Conservation (phyloP, 2,888 invertebrate species). For the Cylloceria caligata region DNA sequence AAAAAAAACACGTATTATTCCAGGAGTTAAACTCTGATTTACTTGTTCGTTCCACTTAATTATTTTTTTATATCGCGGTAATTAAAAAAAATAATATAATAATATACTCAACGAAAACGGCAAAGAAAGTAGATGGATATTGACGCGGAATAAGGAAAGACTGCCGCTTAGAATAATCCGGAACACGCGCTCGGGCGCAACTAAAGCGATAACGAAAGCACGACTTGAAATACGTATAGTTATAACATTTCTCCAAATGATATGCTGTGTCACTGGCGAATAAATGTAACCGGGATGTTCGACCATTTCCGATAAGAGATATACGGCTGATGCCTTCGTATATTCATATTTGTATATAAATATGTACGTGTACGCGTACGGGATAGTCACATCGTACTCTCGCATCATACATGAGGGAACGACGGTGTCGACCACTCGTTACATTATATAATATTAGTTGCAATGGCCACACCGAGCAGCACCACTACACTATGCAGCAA, state of each 20-base stretch:
- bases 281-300: conserved; percentile 82
- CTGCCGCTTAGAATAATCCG: conserved; percentile 45
- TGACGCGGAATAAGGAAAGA: neutral
- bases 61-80: neutral
- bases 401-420: conserved; percentile 12
- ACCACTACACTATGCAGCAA: conserved; percentile 21
- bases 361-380: neutral
- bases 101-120: neutral
- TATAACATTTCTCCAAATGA: conserved; percentile 80
- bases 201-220: conserved; percentile 71
- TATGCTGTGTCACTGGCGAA: conserved; percentile 80
- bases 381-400: conserved; percentile 13
- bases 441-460: conserved; percentile 19
- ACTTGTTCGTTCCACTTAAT: too few species aligned
- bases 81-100: neutral
- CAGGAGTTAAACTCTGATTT: too few species aligned
- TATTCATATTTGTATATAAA: neutral
- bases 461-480: conserved; percentile 3
- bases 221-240: conserved; percentile 80
- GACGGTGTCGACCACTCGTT: conserved; percentile 14
- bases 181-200: conserved; percentile 52
- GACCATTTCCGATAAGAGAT: conserved; percentile 82
- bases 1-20: too few species aligned
- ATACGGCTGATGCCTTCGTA: conserved; percentile 41
- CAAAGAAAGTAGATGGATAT: conserved; percentile 1